A percentile compares a stretch with the other conserved stretches of the same genome.
These are phyloP conservation scores for Lethenteron camtschaticum DNA, from an alignment of 2,113 vertebrate species.

Conservation along the genomic window DNA sequence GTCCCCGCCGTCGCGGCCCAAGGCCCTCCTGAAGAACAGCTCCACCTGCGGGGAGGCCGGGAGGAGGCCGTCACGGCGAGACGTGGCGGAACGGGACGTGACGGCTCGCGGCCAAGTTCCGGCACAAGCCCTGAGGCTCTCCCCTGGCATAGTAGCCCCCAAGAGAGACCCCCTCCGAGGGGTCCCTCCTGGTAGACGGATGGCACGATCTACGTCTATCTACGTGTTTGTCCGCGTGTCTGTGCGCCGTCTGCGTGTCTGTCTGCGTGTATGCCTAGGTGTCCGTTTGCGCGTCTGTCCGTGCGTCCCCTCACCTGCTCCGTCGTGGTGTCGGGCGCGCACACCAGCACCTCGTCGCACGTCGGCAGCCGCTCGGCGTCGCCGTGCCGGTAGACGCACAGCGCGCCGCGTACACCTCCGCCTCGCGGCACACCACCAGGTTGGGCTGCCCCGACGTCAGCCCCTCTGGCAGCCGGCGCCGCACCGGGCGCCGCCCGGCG, in stretches of 20 bases:
- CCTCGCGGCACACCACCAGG: constrained; percentile 22
- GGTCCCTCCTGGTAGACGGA: no score
- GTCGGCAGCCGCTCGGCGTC: constrained; percentile 22
- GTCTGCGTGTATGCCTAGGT: no score
- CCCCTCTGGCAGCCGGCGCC: constrained; percentile 25
- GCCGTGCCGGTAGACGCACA: constrained; percentile 22
- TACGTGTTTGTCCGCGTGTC: no score
- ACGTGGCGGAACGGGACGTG: no score
- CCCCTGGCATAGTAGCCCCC: no score
- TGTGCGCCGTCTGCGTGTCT: no score
- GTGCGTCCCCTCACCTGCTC: constrained; percentile 16
- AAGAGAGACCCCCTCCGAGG: no score
- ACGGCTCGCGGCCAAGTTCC: no score
- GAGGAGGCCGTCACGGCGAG: no score
- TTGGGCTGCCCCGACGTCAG: constrained; percentile 23
- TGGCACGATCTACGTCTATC: no score
- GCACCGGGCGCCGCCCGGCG: constrained; percentile 7
- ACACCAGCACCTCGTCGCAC: constrained; percentile 29
- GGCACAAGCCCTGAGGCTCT: no score
- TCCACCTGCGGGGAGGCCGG: constrained; percentile 15
- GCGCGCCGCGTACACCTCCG: constrained; percentile 20
- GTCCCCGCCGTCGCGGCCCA: constrained; percentile 10
- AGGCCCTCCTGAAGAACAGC: constrained; percentile 28
- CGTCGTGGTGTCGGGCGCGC: constrained; percentile 23
- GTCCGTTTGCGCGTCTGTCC: no score